These are phyloP conservation scores for Drosophila mimetica DNA, from an alignment of 2,888 invertebrate species.

Conservation along the genomic window DNA sequence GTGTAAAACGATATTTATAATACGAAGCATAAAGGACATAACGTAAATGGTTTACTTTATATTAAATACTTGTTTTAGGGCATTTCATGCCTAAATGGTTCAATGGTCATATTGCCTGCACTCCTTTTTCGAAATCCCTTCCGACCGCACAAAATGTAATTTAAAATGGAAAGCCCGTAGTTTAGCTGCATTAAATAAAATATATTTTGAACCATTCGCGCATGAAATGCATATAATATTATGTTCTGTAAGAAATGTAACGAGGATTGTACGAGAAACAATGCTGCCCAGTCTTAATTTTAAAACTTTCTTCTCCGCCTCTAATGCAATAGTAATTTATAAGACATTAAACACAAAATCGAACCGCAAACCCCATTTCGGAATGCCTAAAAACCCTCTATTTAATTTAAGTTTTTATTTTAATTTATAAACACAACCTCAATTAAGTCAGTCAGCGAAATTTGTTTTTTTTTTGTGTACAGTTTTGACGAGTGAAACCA, in stretches of 20 bases:
- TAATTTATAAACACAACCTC: constrained; percentile 50
- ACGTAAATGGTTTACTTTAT: constrained; percentile 22
- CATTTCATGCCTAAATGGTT: constrained; percentile 70
- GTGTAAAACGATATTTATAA: constrained; percentile 63
- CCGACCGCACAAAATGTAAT: constrained; percentile 42
- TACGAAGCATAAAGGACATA: constrained; percentile 19
- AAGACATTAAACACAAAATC: constrained; percentile 34
- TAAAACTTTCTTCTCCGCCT: constrained; percentile 40
- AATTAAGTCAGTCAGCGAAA: constrained; percentile 40
- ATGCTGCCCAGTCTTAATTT: constrained; percentile 64
- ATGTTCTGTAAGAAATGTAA: constrained; percentile 45
- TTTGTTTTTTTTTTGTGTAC: constrained; percentile 12
- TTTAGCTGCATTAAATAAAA: constrained; percentile 15
- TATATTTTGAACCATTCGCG: constrained; percentile 63
- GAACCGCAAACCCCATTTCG: constrained; percentile 11
- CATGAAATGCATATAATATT: constrained; percentile 59
- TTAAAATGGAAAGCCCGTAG: constrained; percentile 11
- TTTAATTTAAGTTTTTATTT: constrained; percentile 46
- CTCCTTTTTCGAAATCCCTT: constrained; percentile 33
- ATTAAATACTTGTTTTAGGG: constrained; percentile 37
- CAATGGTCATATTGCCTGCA: constrained; percentile 39
- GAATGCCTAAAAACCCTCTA: constrained; percentile 14
- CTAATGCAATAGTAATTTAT: constrained; percentile 35
- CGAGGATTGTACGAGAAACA: constrained; percentile 34
- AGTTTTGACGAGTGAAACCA: constrained; percentile 20